These are phyloP conservation scores for Eupithecia insigniata DNA, from an alignment of 2,888 invertebrate genomes.

Conservation along the genomic window DNA sequence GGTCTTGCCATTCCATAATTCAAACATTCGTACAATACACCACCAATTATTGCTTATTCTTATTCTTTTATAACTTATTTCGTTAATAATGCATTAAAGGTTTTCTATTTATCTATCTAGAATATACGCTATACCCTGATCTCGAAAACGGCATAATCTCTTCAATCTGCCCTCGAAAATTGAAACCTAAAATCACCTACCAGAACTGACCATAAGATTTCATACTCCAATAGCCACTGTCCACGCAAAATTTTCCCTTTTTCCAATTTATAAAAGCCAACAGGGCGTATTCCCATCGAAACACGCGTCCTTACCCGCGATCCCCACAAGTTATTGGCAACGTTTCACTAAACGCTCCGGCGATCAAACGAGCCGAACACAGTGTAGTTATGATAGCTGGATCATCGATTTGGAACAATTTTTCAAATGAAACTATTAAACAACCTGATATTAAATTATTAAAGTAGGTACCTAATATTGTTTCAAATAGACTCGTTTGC, in stretches of 20 bases:
- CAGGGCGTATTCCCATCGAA: conserved; percentile 33
- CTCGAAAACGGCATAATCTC: not conserved
- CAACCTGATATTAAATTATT: no score
- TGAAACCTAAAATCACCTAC: not conserved
- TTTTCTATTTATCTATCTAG: no score
- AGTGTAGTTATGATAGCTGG: conserved; percentile 8
- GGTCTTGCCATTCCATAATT: no score
- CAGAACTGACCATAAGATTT: conserved; percentile 15
- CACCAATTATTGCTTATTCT: no score
- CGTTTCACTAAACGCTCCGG: conserved; percentile 40
- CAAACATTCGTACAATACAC: no score
- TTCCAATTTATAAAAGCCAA: conserved; percentile 35
- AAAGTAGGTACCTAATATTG: no score
- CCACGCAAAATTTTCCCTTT: conserved; percentile 28
- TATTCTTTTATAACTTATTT: no score
- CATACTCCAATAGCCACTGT: conserved; percentile 16
- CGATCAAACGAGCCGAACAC: conserved; percentile 37
- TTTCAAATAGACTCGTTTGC: no score
- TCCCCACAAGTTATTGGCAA: conserved; percentile 44
- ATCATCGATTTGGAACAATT: not conserved
- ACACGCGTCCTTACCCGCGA: conserved; percentile 36
- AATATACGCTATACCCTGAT: not conserved
- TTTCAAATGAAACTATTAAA: not conserved
- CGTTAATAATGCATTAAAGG: no score
- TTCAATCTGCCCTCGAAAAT: not conserved